Conservation (phyloP, 2,797 vertebrate genomes). For the Amblyraja radiata region DNA sequence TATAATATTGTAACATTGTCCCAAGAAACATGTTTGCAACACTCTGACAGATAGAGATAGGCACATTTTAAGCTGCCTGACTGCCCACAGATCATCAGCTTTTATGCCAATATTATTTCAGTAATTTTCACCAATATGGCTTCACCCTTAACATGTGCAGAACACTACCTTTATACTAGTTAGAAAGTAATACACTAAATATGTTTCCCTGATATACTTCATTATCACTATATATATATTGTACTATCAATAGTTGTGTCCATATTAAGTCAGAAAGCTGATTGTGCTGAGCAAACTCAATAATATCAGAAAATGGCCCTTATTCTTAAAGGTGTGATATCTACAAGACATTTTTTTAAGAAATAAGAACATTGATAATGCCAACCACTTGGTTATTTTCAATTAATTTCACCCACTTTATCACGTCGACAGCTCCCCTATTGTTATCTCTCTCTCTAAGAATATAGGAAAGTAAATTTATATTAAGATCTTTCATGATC, state of each 20-base stretch:
- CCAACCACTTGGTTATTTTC: background rate
- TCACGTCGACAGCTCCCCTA: no score
- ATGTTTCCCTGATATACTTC: background rate
- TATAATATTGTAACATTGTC: conserved; percentile 41
- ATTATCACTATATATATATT: background rate
- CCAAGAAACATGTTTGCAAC: background rate
- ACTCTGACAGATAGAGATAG: background rate
- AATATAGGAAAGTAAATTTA: background rate
- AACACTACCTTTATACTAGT: background rate
- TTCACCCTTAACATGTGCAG: background rate
- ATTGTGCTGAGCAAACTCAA: background rate
- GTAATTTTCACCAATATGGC: background rate
- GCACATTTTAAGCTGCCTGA: background rate
- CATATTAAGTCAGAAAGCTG: background rate
- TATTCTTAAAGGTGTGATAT: background rate
- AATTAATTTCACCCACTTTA: background rate
- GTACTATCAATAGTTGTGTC: background rate
- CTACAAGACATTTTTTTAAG: background rate
- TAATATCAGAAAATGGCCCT: background rate
- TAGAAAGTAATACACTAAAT: background rate
- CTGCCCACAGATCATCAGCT: background rate
- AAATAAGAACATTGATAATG: background rate
- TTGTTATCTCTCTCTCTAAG: background rate
- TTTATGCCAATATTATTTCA: background rate
- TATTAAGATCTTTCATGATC: background rate